Conservation (phyloP, 1,140 invertebrate species). For the Papilio polyxenes region DNA sequence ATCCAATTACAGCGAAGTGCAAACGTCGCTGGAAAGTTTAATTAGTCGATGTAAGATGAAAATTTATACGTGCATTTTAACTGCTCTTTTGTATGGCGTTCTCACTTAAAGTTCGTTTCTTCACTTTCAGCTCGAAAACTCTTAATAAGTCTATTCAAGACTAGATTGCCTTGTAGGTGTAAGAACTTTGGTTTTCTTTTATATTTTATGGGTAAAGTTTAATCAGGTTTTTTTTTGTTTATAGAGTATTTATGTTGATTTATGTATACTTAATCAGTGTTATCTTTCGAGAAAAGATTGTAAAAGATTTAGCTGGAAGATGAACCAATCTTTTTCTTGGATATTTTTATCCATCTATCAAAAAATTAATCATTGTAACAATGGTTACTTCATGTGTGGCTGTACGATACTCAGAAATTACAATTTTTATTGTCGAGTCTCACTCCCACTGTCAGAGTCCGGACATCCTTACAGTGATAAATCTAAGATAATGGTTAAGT, state of each 20-base stretch:
- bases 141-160: conserved; percentile 13
- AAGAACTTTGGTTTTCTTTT: background rate
- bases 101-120: background rate
- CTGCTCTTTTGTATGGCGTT: conserved; percentile 13
- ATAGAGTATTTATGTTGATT: conserved; percentile 5
- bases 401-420: too few relatives aligned
- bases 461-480: too few relatives aligned
- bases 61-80: conserved; percentile 16
- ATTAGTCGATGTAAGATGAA: conserved; percentile 18
- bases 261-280: background rate
- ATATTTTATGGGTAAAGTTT: background rate
- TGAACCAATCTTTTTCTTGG: background rate
- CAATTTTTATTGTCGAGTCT: too few relatives aligned
- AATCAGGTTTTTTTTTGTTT: background rate
- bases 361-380: too few relatives aligned
- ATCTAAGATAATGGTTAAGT: too few relatives aligned
- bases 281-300: background rate
- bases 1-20: conserved; percentile 11
- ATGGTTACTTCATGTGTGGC: too few relatives aligned
- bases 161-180: background rate
- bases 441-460: too few relatives aligned
- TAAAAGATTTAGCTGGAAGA: background rate
- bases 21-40: conserved; percentile 21
- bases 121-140: conserved; percentile 9
- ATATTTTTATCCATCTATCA: background rate